phyloP scores from a whole-genome alignment of 2,888 invertebrate species.

The Saturnia pavonia region DNA sequence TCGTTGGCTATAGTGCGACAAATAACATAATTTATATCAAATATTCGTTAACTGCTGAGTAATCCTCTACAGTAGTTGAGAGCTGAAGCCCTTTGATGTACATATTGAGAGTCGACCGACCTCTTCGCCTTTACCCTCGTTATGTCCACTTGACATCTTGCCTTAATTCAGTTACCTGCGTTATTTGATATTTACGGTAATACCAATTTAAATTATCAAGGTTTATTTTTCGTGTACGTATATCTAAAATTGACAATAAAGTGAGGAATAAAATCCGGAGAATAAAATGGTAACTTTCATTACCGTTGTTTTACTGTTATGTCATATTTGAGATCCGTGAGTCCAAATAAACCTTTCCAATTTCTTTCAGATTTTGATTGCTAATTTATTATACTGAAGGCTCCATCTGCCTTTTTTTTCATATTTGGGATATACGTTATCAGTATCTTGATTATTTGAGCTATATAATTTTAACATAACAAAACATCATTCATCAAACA shows the following conservation, averaged over 20 bases:
- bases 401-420: no score
- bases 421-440: no score
- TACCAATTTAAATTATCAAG: background rate
- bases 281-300: no score
- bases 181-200: background rate
- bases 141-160: slow-evolving; percentile 44
- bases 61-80: slow-evolving; percentile 46
- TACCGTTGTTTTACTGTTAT: no score
- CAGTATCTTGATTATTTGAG: no score
- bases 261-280: no score
- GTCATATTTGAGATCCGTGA: no score
- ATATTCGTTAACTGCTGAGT: slow-evolving; percentile 54
- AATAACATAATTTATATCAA: slow-evolving; percentile 39
- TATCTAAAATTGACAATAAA: background rate
- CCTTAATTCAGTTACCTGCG: slow-evolving; percentile 37
- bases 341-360: no score
- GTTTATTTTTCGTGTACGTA: background rate
- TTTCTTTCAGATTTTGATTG: no score
- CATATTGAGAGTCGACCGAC: slow-evolving; percentile 38
- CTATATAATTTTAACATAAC: no score
- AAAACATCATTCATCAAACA: no score
- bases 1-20: slow-evolving; percentile 23
- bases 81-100: slow-evolving; percentile 56
- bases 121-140: slow-evolving; percentile 50
- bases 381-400: no score